Base-by-base conservation (phyloP, 2,888 invertebrate genomes). In the Drosophila longiperda region DNA sequence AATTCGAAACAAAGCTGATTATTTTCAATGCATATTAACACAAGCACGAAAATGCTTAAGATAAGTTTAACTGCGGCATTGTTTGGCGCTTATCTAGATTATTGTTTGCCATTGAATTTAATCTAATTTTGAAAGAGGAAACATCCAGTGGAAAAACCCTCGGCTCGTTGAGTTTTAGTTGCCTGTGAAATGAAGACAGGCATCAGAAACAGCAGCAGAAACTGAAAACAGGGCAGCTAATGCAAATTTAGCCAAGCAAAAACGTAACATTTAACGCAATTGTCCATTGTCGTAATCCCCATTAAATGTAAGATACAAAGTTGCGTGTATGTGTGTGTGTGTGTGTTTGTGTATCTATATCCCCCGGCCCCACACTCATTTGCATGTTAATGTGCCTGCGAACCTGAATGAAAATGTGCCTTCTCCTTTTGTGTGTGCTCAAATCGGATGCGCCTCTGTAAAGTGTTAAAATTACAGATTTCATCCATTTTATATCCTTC, bases 221-320 rank as follows among this genome's bases (percentile, higher is more conserved):
- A n/a, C 66, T 26, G 38, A 66, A 69, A 50, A 36, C 58, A 40
- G 34, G 63, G 38, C 53, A 52, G 66, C 78, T 81, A 75, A 80
- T 85, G 78, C 73, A 86, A 75, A 76, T 55, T 62, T 75, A 80
- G 64, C 66, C 72, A 80, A 78, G 82, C 84, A 84, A 67, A 65
- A 83, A 73, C 69, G 57, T 71, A 68, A 89, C 87, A 87, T 87
- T 78, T 84, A 87, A 90, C 76, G 84, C 84, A 78, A 87, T 87
- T 89, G 75, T 78, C 80, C 76, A 76, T 83, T 87, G 80, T 78
- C 77, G 69, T 78, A 89, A 89, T 87, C 89, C 87, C 75, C 80
- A 78, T 80, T 89, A 88, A 80, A 89, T 83, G 78, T 57, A 33
- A 60, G 32, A 68, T 73, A 42, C 63, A 20, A 42, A 20, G 58